A percentile compares a stretch with the other conserved stretches of the same genome.
Evolutionary conservation across 2,797 vertebrate species (phyloP).

Genomic region (Sylvia borin): DNA sequence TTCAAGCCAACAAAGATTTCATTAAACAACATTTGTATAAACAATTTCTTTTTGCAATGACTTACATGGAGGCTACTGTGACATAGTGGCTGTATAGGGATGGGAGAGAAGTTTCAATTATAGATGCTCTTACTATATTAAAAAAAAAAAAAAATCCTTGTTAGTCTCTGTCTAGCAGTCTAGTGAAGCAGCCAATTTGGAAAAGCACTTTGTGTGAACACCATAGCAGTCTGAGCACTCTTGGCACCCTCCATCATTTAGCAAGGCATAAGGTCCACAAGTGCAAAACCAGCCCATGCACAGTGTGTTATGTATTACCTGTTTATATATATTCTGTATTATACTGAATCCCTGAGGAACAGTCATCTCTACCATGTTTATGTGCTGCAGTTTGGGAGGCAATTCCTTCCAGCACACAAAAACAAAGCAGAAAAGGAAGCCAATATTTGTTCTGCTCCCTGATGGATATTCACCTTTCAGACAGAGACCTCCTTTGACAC

Average conservation of each 20-base stretch:
- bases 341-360: not conserved
- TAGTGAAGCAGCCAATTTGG: constrained; percentile 54
- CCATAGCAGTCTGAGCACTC: constrained; percentile 40
- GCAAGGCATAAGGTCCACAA: constrained; percentile 39
- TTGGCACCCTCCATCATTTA: constrained; percentile 39
- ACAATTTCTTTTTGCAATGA: constrained; percentile 24
- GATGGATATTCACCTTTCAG: not conserved
- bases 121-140: constrained; percentile 49
- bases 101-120: constrained; percentile 47
- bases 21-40: constrained; percentile 49
- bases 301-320: not conserved
- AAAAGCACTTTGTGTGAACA: constrained; percentile 62
- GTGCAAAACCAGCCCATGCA: not conserved
- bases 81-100: constrained; percentile 20
- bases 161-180: constrained; percentile 67
- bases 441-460: not conserved
- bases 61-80: constrained; percentile 33
- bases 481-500: not conserved
- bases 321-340: not conserved
- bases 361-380: not conserved
- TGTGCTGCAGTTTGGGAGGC: not conserved
- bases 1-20: constrained; percentile 46
- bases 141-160: constrained; percentile 2
- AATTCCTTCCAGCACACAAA: not conserved
- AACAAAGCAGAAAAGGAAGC: not conserved